Percentiles rank a stretch among this genome's conserved stretches.
These are phyloP conservation scores for Leucozona laternaria DNA, from an alignment of 2,888 invertebrate genomes.

Conservation along the genomic window DNA sequence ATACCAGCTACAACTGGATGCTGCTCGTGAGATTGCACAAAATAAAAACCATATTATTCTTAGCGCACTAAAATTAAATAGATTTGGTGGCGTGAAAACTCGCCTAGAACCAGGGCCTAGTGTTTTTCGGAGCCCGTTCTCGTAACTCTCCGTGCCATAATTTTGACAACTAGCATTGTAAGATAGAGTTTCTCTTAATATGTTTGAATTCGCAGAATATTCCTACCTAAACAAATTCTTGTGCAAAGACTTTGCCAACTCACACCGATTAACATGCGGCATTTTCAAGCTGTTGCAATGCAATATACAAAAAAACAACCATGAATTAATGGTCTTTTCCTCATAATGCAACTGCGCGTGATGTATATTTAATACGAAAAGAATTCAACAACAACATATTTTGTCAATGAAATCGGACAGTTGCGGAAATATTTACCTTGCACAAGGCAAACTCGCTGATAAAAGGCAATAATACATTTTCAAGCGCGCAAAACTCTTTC, in stretches of 20 bases:
- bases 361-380: background rate
- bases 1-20: too few relatives aligned
- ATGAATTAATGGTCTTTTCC: slow-evolving; percentile 14
- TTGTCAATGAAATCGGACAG: slow-evolving; percentile 34
- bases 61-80: too few relatives aligned
- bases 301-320: background rate
- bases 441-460: slow-evolving; percentile 19
- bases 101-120: too few relatives aligned
- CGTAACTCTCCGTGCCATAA: too few relatives aligned
- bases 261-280: background rate
- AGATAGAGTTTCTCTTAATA: background rate
- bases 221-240: background rate
- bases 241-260: background rate
- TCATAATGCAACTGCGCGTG: background rate
- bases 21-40: too few relatives aligned
- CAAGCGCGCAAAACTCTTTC: slow-evolving; percentile 52
- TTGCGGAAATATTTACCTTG: slow-evolving; percentile 58
- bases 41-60: too few relatives aligned
- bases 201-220: slow-evolving; percentile 1
- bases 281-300: background rate
- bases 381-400: slow-evolving; percentile 14
- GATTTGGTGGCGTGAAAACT: too few relatives aligned
- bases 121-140: too few relatives aligned
- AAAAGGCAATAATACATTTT: slow-evolving; percentile 51
- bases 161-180: too few relatives aligned